Evolutionary conservation across 2,113 vertebrate species (phyloP).

Genomic region (Sialia sialis): DNA sequence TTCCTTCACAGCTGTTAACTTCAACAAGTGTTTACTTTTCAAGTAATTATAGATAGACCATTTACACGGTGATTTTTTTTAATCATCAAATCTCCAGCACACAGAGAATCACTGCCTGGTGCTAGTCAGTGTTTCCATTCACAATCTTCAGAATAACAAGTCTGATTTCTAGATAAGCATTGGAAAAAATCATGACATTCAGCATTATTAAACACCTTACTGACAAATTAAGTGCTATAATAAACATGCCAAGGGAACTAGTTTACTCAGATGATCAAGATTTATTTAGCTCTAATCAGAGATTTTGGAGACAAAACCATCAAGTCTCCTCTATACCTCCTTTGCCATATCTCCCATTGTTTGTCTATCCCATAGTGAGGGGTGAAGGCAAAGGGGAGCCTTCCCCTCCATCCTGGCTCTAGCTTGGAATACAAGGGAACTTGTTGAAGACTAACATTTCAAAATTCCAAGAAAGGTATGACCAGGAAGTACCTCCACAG

Average conservation of each 20-base stretch:
- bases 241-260: neutral
- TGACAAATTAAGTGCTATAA: neutral
- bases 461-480: neutral
- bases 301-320: neutral
- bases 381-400: neutral
- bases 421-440: rapidly evolving
- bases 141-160: neutral
- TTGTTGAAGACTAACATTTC: neutral
- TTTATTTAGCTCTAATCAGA: neutral
- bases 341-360: neutral
- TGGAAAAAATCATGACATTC: neutral
- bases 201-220: neutral
- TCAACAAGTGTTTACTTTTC: neutral
- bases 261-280: neutral
- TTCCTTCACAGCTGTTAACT: neutral
- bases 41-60: neutral
- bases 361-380: neutral
- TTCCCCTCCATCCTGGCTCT: neutral
- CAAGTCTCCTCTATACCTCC: neutral
- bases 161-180: neutral
- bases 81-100: neutral
- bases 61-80: neutral
- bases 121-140: neutral
- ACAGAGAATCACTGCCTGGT: neutral
- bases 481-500: neutral